Evolutionary conservation across 2,113 vertebrate species (phyloP).

Genomic region (Coptodon rendalli): DNA sequence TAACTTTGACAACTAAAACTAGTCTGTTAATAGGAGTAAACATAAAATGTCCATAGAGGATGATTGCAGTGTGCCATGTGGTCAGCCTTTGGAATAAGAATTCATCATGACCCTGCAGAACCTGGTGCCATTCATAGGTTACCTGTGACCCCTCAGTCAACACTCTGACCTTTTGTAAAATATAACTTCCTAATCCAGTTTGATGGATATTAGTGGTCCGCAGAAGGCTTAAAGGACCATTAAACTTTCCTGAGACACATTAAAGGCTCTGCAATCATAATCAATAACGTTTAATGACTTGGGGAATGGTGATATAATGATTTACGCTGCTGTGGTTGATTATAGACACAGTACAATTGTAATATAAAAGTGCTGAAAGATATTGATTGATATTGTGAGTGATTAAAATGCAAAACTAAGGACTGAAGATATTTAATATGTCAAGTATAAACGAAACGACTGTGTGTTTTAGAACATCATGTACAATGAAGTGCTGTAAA

Average conservation of each 20-base stretch:
- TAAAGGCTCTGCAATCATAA: slow-evolving; percentile 25
- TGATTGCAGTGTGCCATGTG: background rate
- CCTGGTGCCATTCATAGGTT: background rate
- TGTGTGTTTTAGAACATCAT: background rate
- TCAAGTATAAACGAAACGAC: background rate
- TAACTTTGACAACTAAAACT: background rate
- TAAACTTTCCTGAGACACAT: slow-evolving; percentile 22
- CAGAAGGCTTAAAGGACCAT: slow-evolving; percentile 30
- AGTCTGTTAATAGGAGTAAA: background rate
- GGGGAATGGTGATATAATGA: background rate
- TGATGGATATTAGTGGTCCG: slow-evolving; percentile 3
- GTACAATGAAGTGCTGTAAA: background rate
- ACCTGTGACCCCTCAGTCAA: background rate
- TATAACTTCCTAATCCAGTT: background rate
- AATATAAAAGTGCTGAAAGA: background rate
- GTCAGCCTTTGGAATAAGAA: background rate
- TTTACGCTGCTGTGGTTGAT: background rate
- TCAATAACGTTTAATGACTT: slow-evolving; percentile 46
- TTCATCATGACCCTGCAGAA: background rate
- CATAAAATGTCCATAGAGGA: background rate
- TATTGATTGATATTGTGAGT: background rate
- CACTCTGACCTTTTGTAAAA: background rate
- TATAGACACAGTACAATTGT: background rate
- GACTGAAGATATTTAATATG: background rate
- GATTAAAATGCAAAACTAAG: background rate